These are phyloP conservation scores for Rhizoglyphus robini DNA, from an alignment of 1,140 invertebrate genomes.

Conservation along the genomic window DNA sequence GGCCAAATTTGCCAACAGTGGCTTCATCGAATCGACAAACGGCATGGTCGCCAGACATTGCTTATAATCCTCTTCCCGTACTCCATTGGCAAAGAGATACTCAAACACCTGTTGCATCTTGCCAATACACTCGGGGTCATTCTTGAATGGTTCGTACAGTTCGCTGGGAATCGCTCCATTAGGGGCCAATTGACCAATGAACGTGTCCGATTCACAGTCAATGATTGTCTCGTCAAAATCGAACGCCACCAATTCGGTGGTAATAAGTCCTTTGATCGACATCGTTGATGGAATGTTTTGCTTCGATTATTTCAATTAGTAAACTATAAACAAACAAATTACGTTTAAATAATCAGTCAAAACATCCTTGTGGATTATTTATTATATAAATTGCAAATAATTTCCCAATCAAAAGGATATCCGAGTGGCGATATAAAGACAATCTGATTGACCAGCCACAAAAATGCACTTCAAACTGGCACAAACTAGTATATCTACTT, in stretches of 20 bases:
- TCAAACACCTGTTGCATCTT: conserved; percentile 61
- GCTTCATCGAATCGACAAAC: conserved; percentile 45
- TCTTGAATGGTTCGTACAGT: conserved; percentile 35
- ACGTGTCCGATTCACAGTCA: conserved; percentile 55
- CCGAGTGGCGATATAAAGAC: no score
- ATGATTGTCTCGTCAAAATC: conserved; percentile 72
- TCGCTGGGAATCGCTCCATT: conserved; percentile 37
- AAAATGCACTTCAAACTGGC: no score
- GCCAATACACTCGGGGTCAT: conserved; percentile 46
- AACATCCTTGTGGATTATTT: no score
- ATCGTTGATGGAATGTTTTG: not conserved
- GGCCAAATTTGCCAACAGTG: conserved; percentile 39
- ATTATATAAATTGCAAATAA: no score
- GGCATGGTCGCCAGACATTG: conserved; percentile 43
- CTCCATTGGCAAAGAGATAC: conserved; percentile 42
- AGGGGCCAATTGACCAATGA: conserved; percentile 46
- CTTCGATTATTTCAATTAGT: no score
- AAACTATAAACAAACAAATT: no score
- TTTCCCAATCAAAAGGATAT: no score
- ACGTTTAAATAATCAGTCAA: no score
- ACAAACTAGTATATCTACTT: no score
- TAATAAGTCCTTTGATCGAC: not conserved
- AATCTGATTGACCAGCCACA: no score
- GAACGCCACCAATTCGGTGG: conserved; percentile 44
- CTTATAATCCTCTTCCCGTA: conserved; percentile 39